Conservation (phyloP, 2,888 invertebrate genomes). For the Parapristionchus giblindavisi region DNA sequence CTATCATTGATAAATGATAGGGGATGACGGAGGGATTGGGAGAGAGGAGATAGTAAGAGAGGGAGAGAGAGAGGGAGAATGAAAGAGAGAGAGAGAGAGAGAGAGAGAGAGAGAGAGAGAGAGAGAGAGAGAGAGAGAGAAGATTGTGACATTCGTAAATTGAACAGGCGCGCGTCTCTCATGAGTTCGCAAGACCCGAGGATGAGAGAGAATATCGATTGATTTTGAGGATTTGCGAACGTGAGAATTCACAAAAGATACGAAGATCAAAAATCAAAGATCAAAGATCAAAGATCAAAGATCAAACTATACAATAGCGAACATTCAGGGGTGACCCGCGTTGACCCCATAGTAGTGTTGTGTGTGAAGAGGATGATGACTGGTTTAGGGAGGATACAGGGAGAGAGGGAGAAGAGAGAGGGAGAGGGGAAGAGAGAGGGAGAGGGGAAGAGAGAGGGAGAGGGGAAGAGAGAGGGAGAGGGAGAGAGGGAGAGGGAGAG, state of each 20-base stretch:
- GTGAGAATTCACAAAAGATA: background rate
- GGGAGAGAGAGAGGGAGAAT: background rate
- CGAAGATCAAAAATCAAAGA: background rate
- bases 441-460: background rate
- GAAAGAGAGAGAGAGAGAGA: background rate
- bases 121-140: no score
- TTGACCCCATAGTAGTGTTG: background rate
- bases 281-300: background rate
- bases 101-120: no score
- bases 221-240: conserved; percentile 11
- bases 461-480: conserved; percentile 3
- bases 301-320: background rate
- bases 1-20: no score
- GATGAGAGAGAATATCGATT: background rate
- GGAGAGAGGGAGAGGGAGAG: background rate
- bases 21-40: background rate
- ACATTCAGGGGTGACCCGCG: background rate
- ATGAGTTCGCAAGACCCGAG: no score
- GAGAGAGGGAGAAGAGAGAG: background rate
- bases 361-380: background rate
- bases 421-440: conserved; percentile 4
- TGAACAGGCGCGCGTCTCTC: no score
- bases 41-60: background rate
- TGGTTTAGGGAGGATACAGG: background rate
- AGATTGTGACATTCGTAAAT: no score